Evolutionary conservation across 2,888 invertebrate species (phyloP).

Genomic region (Therioaphis trifolii): DNA sequence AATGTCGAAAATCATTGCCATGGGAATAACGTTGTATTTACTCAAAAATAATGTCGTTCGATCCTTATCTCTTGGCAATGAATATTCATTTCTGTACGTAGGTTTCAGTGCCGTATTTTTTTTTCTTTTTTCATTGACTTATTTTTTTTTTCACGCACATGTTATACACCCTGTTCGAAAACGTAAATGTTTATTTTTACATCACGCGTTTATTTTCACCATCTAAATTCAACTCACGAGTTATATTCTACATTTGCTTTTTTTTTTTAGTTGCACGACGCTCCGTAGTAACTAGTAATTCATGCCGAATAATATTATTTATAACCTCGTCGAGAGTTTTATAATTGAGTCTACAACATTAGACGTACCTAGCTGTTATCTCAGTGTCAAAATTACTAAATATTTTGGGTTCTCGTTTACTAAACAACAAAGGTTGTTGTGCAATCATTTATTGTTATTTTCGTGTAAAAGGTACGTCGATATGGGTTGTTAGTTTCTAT

Average conservation of each 20-base stretch:
- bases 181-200: not conserved
- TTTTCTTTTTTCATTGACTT: not conserved
- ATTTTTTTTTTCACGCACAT: not conserved
- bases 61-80: constrained; percentile 39
- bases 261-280: not conserved
- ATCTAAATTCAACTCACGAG: not conserved
- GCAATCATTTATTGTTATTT: not conserved
- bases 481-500: not conserved
- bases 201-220: not conserved
- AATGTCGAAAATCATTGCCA: constrained; percentile 31
- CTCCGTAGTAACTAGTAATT: not conserved
- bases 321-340: not conserved
- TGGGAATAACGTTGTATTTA: constrained; percentile 48
- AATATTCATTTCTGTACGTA: constrained; percentile 42
- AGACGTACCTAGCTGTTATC: not conserved
- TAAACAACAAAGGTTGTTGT: not conserved
- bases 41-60: constrained; percentile 48
- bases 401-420: constrained; percentile 9
- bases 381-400: not conserved
- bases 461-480: not conserved
- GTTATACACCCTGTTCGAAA: constrained; percentile 8
- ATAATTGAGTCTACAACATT: constrained; percentile 9
- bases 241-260: not conserved
- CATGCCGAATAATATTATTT: not conserved
- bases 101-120: not conserved